phyloP scores from a whole-genome alignment of 2,113 vertebrate species.

The Ceuthmochares aereus region DNA sequence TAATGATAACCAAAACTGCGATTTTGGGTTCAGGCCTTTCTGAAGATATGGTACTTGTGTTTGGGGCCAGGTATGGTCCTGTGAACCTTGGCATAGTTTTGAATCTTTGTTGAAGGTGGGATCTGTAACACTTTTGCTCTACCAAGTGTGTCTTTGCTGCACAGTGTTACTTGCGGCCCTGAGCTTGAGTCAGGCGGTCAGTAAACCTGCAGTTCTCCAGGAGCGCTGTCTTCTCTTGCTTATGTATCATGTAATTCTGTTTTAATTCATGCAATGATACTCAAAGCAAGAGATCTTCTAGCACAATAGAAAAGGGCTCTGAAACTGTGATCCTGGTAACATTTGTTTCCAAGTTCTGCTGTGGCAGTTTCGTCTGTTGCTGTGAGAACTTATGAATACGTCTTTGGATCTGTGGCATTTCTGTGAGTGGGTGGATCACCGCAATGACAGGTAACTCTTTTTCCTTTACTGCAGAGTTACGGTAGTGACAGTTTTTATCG shows the following conservation, averaged over 20 bases:
- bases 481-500: neutral
- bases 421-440: conserved; percentile 14
- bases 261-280: neutral
- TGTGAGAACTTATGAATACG: neutral
- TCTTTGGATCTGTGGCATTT: neutral
- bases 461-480: neutral
- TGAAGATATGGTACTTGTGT: neutral
- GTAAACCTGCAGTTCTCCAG: neutral
- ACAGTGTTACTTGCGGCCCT: neutral
- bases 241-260: neutral
- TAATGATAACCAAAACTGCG: neutral
- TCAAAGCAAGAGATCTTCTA: neutral
- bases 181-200: neutral
- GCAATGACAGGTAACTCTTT: conserved; percentile 7
- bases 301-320: neutral
- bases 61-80: neutral
- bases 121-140: neutral
- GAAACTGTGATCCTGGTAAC: neutral
- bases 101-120: neutral
- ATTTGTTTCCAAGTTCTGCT: neutral
- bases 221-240: neutral
- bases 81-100: neutral
- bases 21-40: neutral
- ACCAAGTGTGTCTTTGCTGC: neutral
- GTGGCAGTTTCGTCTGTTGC: neutral